A percentile compares a stretch with the other conserved stretches of the same genome.
Evolutionary conservation across 2,113 vertebrate species (phyloP).

Genomic region (Saimiri boliviensis): DNA sequence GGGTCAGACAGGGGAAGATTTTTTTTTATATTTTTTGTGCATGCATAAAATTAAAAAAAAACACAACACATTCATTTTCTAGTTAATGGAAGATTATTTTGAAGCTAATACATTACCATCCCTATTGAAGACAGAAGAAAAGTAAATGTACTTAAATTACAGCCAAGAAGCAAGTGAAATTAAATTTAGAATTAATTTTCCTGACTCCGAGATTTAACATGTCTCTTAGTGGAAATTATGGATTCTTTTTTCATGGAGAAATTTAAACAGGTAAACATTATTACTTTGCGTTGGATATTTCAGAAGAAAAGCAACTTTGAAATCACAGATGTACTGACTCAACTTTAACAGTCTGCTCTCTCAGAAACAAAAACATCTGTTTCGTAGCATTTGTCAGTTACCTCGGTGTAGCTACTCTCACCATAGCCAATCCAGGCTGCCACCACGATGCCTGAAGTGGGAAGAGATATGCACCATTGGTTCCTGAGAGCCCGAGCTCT

Average conservation of each 20-base stretch:
- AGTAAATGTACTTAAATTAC: conserved; percentile 12
- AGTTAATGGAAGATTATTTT: conserved; percentile 34
- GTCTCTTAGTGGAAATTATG: background rate
- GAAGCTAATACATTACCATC: background rate
- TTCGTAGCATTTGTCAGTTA: background rate
- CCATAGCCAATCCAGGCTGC: background rate
- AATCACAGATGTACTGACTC: background rate
- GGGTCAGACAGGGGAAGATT: background rate
- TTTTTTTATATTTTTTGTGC: background rate
- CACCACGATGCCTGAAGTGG: background rate
- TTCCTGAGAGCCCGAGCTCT: background rate
- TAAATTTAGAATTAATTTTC: conserved; percentile 1
- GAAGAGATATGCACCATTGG: fast-evolving
- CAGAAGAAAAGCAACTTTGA: background rate
- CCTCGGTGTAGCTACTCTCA: background rate
- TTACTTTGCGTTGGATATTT: background rate
- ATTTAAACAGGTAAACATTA: background rate
- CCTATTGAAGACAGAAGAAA: background rate
- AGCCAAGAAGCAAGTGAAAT: background rate
- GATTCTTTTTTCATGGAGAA: background rate
- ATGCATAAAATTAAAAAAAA: background rate
- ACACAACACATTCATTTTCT: conserved; percentile 21
- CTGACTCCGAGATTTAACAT: background rate
- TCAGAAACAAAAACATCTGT: background rate
- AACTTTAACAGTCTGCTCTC: background rate